A percentile compares a stretch with the other conserved stretches of the same genome.
These are phyloP conservation scores for Lysandra bellargus DNA, from an alignment of 2,888 invertebrate species.

Conservation along the genomic window DNA sequence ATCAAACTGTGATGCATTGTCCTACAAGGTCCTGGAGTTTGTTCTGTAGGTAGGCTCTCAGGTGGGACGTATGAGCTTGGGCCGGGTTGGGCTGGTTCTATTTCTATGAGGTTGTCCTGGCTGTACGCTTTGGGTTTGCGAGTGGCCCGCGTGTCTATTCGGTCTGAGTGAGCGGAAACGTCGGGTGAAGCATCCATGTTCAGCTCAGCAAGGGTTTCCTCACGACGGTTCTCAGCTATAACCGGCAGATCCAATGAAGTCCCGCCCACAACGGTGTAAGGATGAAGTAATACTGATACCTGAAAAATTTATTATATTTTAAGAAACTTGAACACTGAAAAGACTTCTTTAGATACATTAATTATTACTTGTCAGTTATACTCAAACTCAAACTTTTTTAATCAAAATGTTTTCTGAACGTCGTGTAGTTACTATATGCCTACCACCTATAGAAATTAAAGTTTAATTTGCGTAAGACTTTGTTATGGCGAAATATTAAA, in stretches of 20 bases:
- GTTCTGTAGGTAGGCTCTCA: constrained; percentile 38
- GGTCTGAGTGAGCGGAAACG: constrained; percentile 36
- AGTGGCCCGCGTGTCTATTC: constrained; percentile 23
- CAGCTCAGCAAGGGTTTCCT: constrained; percentile 53
- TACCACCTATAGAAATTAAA: no score
- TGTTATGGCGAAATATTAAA: no score
- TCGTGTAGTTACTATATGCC: no score
- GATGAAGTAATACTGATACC: constrained; percentile 68
- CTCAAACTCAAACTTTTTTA: no score
- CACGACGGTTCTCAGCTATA: constrained; percentile 57
- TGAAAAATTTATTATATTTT: constrained; percentile 41
- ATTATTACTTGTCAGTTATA: no score
- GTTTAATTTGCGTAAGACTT: no score
- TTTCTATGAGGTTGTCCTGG: constrained; percentile 46
- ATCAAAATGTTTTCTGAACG: no score
- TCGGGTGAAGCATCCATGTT: constrained; percentile 46
- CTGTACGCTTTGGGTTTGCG: constrained; percentile 54
- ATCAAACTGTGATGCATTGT: constrained; percentile 60
- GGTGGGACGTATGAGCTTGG: constrained; percentile 37
- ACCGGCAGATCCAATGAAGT: constrained; percentile 64
- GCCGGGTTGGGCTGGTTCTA: constrained; percentile 37
- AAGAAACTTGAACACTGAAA: not conserved
- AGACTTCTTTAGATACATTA: no score
- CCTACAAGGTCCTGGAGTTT: constrained; percentile 31
- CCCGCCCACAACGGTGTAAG: constrained; percentile 58